A percentile compares a stretch with the other conserved stretches of the same genome.
These are phyloP conservation scores for Empis stercorea DNA, from an alignment of 2,888 invertebrate species.

Conservation along the genomic window DNA sequence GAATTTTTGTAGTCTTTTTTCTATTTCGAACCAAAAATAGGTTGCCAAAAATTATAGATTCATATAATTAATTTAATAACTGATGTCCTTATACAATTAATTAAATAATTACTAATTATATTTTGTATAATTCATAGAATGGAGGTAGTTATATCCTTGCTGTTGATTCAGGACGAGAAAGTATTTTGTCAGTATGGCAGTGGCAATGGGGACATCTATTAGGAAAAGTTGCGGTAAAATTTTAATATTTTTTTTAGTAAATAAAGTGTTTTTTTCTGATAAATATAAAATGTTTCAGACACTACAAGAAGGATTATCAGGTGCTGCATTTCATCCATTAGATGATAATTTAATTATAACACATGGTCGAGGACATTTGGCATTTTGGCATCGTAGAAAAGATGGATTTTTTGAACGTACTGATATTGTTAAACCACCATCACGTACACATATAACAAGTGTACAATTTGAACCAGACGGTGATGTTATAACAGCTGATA, in stretches of 20 bases:
- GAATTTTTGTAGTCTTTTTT: too few relatives aligned
- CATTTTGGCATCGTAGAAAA: conserved; percentile 85
- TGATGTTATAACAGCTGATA: conserved; percentile 84
- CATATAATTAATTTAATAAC: too few relatives aligned
- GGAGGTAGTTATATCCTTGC: conserved; percentile 82
- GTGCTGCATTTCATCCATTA: conserved; percentile 80
- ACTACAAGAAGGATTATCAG: conserved; percentile 74
- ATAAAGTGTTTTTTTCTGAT: background rate
- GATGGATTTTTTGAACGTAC: conserved; percentile 84
- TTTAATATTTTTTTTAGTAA: background rate
- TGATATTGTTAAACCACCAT: conserved; percentile 80
- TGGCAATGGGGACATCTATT: conserved; percentile 91
- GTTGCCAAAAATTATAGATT: too few relatives aligned
- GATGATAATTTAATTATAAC: conserved; percentile 86
- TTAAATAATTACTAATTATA: background rate
- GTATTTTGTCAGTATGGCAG: conserved; percentile 86
- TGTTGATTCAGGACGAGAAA: conserved; percentile 78
- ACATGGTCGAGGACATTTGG: conserved; percentile 80
- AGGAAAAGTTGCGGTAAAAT: conserved; percentile 75
- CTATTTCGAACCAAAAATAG: too few relatives aligned
- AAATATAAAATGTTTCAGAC: conserved; percentile 45
- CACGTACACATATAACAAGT: conserved; percentile 72
- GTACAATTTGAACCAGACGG: conserved; percentile 84
- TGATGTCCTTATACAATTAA: background rate
- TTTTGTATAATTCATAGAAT: conserved; percentile 44